Conservation (phyloP, 2,888 invertebrate species). For the Lasioglossum villosulum region DNA sequence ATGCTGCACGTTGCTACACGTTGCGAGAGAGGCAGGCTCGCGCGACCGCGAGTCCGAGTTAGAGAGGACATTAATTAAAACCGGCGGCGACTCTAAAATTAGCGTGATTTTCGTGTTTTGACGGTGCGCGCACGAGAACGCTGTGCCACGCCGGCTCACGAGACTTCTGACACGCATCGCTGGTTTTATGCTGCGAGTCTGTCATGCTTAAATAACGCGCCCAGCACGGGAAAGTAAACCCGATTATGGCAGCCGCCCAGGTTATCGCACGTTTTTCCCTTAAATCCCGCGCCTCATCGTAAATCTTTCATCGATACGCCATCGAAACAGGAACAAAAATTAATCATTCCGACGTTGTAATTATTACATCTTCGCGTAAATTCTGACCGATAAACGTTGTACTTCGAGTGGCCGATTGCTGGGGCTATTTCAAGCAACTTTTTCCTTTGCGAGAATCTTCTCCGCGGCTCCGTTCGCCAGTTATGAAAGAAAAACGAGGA, state of each 20-base stretch:
- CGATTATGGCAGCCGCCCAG: neutral
- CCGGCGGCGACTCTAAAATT: constrained; percentile 25
- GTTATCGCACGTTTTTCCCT: neutral
- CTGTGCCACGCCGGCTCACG: constrained; percentile 18
- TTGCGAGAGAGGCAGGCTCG: neutral
- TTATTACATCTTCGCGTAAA: no score
- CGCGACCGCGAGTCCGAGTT: constrained; percentile 5
- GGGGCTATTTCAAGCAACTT: no score
- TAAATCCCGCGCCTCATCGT: neutral
- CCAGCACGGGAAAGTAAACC: constrained; percentile 15
- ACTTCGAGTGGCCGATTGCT: no score
- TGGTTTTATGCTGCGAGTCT: neutral
- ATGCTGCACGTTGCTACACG: constrained; percentile 39
- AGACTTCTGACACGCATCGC: constrained; percentile 24
- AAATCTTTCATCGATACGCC: neutral
- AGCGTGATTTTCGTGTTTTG: constrained; percentile 30
- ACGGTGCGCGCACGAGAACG: constrained; percentile 10
- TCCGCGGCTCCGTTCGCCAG: no score
- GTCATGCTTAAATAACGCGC: constrained; percentile 17
- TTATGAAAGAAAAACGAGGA: no score
- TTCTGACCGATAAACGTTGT: no score
- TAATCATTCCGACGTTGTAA: neutral
- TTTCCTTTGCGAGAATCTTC: no score
- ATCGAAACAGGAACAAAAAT: neutral
- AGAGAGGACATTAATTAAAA: constrained; percentile 55